Conservation (phyloP, 2,888 invertebrate genomes). For the Hypolimnas misippus region DNA sequence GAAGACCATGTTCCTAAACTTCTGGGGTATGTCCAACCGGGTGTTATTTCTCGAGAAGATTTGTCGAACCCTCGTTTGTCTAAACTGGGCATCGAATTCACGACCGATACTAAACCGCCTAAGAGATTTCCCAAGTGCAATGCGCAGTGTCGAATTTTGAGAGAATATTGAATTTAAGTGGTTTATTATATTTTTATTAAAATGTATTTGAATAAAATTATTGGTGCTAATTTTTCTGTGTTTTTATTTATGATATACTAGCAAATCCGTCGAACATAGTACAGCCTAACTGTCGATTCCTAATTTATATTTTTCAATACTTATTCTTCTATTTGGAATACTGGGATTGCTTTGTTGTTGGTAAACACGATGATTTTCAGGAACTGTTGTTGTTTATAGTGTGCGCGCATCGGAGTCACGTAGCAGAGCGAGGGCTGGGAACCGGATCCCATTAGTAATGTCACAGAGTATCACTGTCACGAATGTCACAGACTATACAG, state of each 20-base stretch:
- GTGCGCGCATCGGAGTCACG: no score
- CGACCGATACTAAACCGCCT: conserved; percentile 40
- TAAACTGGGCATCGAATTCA: conserved; percentile 46
- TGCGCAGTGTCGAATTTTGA: conserved; percentile 58
- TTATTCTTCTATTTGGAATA: no score
- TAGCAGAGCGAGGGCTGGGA: no score
- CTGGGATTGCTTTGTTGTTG: no score
- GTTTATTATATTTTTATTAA: not conserved
- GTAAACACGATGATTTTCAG: no score
- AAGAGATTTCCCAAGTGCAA: conserved; percentile 62
- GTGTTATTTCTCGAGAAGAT: conserved; percentile 74
- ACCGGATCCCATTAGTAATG: no score
- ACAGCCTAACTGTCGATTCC: no score
- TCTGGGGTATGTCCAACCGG: conserved; percentile 84
- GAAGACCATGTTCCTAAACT: conserved; percentile 82
- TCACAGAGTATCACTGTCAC: no score
- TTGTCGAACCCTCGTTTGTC: conserved; percentile 52
- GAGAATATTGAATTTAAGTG: conserved; percentile 50
- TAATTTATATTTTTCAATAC: no score
- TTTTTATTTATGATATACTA: not conserved
- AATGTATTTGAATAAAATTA: not conserved
- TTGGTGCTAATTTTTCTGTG: not conserved
- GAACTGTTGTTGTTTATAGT: no score
- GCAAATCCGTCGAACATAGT: no score
- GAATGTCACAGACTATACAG: no score